Evolutionary conservation across 1,140 invertebrate species (phyloP).

Genomic region (Stenopsyche tienmushanensis): DNA sequence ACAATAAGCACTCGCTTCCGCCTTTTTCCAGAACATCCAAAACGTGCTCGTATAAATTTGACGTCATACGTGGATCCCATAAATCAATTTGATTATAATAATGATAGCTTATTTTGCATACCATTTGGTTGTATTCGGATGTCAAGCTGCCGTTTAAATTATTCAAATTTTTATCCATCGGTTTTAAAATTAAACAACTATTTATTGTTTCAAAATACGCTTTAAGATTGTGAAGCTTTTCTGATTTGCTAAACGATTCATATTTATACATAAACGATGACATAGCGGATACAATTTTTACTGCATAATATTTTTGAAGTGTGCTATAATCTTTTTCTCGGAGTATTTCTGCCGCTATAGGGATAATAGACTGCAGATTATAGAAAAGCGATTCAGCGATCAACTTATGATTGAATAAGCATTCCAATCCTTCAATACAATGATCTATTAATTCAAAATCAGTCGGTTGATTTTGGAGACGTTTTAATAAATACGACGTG

Average conservation of each 20-base stretch:
- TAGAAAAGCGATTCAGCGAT: background rate
- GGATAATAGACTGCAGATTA: background rate
- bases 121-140: constrained; percentile 26
- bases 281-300: constrained; percentile 23
- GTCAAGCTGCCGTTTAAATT: constrained; percentile 29
- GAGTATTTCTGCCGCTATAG: constrained; percentile 6
- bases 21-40: constrained; percentile 35
- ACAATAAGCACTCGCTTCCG: constrained; percentile 28
- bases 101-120: constrained; percentile 27
- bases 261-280: constrained; percentile 22
- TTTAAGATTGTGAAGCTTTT: background rate
- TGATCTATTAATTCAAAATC: constrained; percentile 20
- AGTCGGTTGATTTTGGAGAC: constrained; percentile 9
- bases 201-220: background rate
- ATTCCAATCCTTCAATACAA: constrained; percentile 22
- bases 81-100: constrained; percentile 22
- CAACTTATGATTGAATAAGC: constrained; percentile 4
- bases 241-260: constrained; percentile 11
- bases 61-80: constrained; percentile 5
- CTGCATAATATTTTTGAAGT: constrained; percentile 35
- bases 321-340: constrained; percentile 2
- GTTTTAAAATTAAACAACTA: background rate
- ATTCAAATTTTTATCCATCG: constrained; percentile 1
- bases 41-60: constrained; percentile 10
- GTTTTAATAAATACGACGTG: constrained; percentile 17